phyloP scores from a whole-genome alignment of 2,888 invertebrate species.

The Cryptocheilus praepositus region DNA sequence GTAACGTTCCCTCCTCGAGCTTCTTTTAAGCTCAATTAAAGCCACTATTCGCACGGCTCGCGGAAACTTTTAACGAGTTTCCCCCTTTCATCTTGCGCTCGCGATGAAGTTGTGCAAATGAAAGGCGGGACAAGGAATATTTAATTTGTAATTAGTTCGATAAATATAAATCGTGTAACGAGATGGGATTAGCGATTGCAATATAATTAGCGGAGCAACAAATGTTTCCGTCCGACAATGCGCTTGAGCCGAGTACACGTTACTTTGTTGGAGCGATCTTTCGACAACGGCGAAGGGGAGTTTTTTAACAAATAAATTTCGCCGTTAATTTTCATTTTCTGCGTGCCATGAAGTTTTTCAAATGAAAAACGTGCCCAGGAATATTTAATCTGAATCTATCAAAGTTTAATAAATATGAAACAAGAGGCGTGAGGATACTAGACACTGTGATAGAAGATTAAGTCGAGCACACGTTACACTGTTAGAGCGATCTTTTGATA shows the following conservation, averaged over 20 bases:
- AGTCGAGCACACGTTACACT: too few species aligned
- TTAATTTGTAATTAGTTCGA: neutral
- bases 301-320: too few species aligned
- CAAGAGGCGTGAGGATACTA: too few species aligned
- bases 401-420: neutral
- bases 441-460: too few species aligned
- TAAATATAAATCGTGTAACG: neutral
- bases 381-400: neutral
- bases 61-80: slow-evolving; percentile 14
- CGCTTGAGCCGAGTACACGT: too few species aligned
- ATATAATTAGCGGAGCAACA: too few species aligned
- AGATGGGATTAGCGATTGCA: too few species aligned
- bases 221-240: too few species aligned
- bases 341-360: neutral
- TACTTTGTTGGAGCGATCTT: too few species aligned
- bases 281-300: too few species aligned
- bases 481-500: too few species aligned
- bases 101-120: neutral
- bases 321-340: neutral
- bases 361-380: neutral
- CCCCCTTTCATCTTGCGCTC: neutral
- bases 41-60: neutral
- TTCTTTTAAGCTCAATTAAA: slow-evolving; percentile 25
- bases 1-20: neutral
- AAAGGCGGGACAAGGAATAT: neutral